A percentile compares a stretch with the other conserved stretches of the same genome.
phyloP scores from a whole-genome alignment of 2,113 vertebrate species.

The Gymnorhina tibicen region DNA sequence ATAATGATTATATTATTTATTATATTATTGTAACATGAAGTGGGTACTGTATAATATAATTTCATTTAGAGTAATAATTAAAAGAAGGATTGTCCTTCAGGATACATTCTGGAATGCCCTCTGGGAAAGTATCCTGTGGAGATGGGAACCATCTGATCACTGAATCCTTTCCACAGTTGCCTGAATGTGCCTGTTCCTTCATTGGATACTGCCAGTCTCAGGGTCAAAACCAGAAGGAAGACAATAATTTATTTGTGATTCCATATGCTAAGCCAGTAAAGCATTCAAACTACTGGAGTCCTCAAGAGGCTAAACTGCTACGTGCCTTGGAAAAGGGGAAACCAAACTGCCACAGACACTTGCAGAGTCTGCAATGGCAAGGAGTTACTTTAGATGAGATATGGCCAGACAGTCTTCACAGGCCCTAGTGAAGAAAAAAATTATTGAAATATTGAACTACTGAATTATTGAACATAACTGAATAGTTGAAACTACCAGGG shows the following conservation, averaged over 20 bases:
- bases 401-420: background rate
- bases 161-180: background rate
- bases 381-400: background rate
- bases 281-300: background rate
- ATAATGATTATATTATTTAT: background rate
- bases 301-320: background rate
- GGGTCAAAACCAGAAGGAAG: background rate
- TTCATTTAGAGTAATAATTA: background rate
- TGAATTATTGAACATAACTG: background rate
- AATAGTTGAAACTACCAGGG: background rate
- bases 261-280: background rate
- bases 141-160: background rate
- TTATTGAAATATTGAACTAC: background rate
- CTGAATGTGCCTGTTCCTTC: background rate
- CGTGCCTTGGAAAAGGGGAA: rapidly evolving
- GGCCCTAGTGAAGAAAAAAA: background rate
- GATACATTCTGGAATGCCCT: background rate
- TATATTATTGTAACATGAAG: background rate
- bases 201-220: background rate
- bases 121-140: background rate
- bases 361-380: background rate
- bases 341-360: background rate
- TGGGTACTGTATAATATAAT: background rate
- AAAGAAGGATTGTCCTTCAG: background rate
- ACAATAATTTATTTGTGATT: background rate